These are phyloP conservation scores for Tangachromis dhanisi DNA, from an alignment of 2,113 vertebrate species.

Conservation along the genomic window DNA sequence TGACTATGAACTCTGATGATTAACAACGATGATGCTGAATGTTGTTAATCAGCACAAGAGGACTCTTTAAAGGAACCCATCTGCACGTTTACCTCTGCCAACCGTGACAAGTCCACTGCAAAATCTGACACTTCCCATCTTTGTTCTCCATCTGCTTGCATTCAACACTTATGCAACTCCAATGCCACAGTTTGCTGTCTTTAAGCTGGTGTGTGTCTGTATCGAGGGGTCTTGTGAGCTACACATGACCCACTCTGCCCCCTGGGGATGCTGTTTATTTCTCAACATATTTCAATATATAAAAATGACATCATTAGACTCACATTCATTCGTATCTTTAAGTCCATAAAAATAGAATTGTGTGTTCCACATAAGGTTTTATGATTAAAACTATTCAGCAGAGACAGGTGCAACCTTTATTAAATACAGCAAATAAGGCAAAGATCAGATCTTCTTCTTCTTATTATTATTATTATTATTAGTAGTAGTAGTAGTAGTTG, in stretches of 20 bases:
- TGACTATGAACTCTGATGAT: not conserved
- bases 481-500: rapidly evolving
- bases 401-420: not conserved
- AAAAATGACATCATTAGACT: not conserved
- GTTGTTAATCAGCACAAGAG: not conserved
- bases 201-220: not conserved
- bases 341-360: not conserved
- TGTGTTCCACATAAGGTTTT: not conserved
- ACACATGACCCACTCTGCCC: not conserved
- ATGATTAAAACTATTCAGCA: not conserved
- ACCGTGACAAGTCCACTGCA: not conserved
- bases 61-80: not conserved
- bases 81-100: rapidly evolving
- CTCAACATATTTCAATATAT: not conserved
- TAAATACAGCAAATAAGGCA: too few relatives aligned
- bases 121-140: not conserved
- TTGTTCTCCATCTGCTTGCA: not conserved
- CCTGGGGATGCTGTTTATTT: not conserved
- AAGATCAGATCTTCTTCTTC: too few relatives aligned
- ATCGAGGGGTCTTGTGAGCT: not conserved
- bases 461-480: rapidly evolving
- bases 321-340: not conserved
- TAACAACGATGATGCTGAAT: not conserved
- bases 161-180: not conserved
- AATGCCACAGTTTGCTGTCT: not conserved